Percentiles rank a stretch among this genome's conserved stretches.
phyloP scores from a whole-genome alignment of 2,888 invertebrate genomes.

The Synergus umbraculus region DNA sequence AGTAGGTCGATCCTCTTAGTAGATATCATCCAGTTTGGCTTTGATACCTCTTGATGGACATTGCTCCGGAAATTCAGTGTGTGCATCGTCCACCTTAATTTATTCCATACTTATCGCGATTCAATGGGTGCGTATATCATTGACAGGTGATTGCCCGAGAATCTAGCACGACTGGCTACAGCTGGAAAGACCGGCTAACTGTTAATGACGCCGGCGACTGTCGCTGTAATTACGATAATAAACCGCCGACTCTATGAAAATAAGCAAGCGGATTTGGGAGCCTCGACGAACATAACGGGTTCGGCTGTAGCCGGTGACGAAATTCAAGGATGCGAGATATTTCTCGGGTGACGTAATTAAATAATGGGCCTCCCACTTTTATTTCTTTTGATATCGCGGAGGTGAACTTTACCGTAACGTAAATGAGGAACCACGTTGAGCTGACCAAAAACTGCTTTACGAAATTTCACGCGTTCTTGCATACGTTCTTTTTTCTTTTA shows the following conservation, averaged over 20 bases:
- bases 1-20: constrained; percentile 24
- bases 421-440: background rate
- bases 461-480: constrained; percentile 12
- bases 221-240: constrained; percentile 20
- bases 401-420: background rate
- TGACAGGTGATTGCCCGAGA: background rate
- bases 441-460: background rate
- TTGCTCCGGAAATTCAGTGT: constrained; percentile 22
- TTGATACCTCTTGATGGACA: constrained; percentile 27
- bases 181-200: constrained; percentile 4
- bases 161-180: background rate
- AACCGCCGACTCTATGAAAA: background rate
- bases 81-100: background rate
- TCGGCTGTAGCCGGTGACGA: background rate
- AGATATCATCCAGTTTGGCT: constrained; percentile 24
- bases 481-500: background rate
- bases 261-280: constrained; percentile 18
- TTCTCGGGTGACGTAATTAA: background rate
- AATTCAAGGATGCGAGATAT: background rate
- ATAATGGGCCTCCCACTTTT: background rate
- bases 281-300: constrained; percentile 5
- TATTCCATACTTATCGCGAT: constrained; percentile 23
- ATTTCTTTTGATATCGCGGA: background rate
- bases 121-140: constrained; percentile 17
- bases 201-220: constrained; percentile 24